Evolutionary conservation across 1,140 invertebrate species (phyloP), one percentile per base, ranked within the genome.

Genomic region (Philopotamus ludificatus): DNA sequence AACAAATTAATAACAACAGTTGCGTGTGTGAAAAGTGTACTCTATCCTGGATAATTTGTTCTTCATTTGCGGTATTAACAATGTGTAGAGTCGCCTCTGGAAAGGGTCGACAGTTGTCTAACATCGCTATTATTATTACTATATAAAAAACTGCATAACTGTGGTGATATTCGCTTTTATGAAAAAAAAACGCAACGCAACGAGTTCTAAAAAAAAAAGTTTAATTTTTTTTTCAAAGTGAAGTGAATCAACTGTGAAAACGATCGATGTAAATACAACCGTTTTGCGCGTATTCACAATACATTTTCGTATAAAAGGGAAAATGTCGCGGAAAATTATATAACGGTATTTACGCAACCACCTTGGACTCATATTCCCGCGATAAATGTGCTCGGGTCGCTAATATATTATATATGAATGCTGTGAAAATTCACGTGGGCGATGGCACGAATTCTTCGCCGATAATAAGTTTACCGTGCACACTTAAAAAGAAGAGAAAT

Each of bases 401-500:
- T 1, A 18, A 16, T 53, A 53, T 53, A 21, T 49, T 20, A n/a
- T 42, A 60, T 47, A 60, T 26, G 57, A 60, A 47, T 47, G 41
- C 39, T 57, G 53, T 57, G 53, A 60, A 60, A 47, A 45, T 47
- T 60, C n/a, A 60, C 57, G 57, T 60, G 57, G 57, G 57, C 57
- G 57, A 57, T 23, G 57, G 57, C 57, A 60, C 57, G 57, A 60
- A 60, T 60, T 60, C 57, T 60, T 44, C 57, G 57, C 21, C 57
- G 57, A 60, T 60, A 60, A 60, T 60, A 60, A 45, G 41, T n/a
- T 47, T 15, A 20, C 39, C 41, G 41, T 60, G 41, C 57, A 44
- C 41, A 44, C 41, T 47, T 25, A 60, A 60, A 60, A 60, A 47
- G 42, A 60, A 60, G 57, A 60, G 57, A 60, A 60, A 60, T 60